A percentile compares a stretch with the other conserved stretches of the same genome.
These are phyloP conservation scores for Acanthacorydalis orientalis DNA, from an alignment of 2,888 invertebrate species.

Conservation along the genomic window DNA sequence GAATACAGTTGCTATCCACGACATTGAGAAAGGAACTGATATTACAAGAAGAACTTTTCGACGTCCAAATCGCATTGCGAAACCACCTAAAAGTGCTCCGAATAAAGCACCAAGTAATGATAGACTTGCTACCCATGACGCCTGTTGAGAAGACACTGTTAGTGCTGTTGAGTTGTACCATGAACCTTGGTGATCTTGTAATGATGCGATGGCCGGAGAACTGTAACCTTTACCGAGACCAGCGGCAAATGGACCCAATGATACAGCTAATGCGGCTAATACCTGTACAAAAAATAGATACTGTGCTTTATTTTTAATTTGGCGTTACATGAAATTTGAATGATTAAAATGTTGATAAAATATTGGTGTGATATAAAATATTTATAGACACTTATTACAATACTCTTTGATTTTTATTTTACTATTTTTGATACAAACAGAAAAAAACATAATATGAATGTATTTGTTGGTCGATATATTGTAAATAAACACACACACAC, in stretches of 20 bases:
- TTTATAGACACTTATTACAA: too few relatives aligned
- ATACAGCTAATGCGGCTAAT: slow-evolving; percentile 59
- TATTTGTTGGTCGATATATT: too few relatives aligned
- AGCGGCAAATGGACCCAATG: slow-evolving; percentile 62
- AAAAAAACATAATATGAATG: too few relatives aligned
- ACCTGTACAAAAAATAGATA: slow-evolving; percentile 31
- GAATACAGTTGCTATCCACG: slow-evolving; percentile 68
- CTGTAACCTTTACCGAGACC: slow-evolving; percentile 71
- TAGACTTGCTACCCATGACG: slow-evolving; percentile 67
- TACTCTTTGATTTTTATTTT: too few relatives aligned
- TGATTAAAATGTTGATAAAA: too few relatives aligned
- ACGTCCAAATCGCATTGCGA: slow-evolving; percentile 58
- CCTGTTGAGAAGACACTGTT: slow-evolving; percentile 53
- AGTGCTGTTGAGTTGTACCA: slow-evolving; percentile 39
- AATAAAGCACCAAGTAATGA: slow-evolving; percentile 64
- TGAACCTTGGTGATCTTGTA: slow-evolving; percentile 25
- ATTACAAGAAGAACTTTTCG: slow-evolving; percentile 51
- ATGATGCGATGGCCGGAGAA: slow-evolving; percentile 63
- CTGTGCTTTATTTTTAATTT: not conserved
- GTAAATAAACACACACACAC: too few relatives aligned
- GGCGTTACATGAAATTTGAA: not conserved
- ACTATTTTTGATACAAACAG: too few relatives aligned
- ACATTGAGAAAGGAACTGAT: slow-evolving; percentile 57
- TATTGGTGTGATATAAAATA: too few relatives aligned
- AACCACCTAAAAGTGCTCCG: slow-evolving; percentile 64